These are phyloP conservation scores for Ochropacha duplaris DNA, from an alignment of 2,888 invertebrate genomes.

Conservation along the genomic window DNA sequence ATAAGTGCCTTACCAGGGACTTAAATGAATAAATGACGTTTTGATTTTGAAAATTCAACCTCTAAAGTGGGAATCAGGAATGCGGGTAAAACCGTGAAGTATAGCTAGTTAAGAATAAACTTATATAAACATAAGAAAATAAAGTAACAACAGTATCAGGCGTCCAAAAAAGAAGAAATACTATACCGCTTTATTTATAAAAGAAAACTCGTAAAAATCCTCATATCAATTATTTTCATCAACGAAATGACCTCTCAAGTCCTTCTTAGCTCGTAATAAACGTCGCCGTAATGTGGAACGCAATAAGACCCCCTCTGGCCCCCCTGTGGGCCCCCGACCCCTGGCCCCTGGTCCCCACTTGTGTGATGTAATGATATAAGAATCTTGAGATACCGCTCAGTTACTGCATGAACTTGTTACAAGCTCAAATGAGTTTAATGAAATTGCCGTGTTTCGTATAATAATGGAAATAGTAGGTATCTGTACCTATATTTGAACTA, in stretches of 20 bases:
- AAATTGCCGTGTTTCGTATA: not conserved
- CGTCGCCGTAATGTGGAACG: slow-evolving; percentile 12
- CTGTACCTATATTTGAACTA: too few species aligned
- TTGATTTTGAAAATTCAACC: too few species aligned
- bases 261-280: slow-evolving; percentile 11
- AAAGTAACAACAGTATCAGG: too few species aligned
- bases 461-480: not conserved
- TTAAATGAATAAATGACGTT: too few species aligned
- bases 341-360: not conserved
- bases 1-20: too few species aligned
- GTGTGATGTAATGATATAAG: not conserved
- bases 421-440: not conserved
- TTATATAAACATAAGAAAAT: too few species aligned
- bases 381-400: not conserved
- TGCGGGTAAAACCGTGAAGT: too few species aligned
- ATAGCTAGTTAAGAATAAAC: too few species aligned
- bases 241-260: slow-evolving; percentile 6
- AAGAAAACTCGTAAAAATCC: not conserved
- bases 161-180: not conserved
- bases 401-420: not conserved
- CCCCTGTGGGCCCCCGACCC: not conserved
- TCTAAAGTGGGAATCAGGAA: too few species aligned
- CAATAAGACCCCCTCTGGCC: slow-evolving; percentile 6
- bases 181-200: not conserved
- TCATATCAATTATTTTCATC: slow-evolving; percentile 15